Evolutionary conservation across 2,113 vertebrate species (phyloP).

Genomic region (Microcebus ravelobensis): DNA sequence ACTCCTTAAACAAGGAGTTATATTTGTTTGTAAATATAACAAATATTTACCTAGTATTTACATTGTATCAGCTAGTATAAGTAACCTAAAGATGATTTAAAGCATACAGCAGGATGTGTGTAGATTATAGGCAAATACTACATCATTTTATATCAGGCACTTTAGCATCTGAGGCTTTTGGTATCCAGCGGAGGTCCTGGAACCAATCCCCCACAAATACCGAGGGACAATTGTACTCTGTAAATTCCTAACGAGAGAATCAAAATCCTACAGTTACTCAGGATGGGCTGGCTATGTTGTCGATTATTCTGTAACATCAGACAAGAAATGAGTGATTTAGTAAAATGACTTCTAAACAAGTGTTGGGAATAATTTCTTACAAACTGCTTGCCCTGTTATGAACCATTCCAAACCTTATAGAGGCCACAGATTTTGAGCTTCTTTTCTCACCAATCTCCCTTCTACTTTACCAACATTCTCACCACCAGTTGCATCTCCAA

Average conservation of each 20-base stretch:
- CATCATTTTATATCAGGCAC: background rate
- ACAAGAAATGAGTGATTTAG: slow-evolving; percentile 20
- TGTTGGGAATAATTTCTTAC: background rate
- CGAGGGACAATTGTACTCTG: background rate
- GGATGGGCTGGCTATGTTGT: background rate
- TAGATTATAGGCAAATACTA: background rate
- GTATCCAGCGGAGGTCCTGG: background rate
- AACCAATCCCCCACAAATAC: background rate
- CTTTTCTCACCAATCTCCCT: background rate
- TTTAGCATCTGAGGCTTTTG: background rate
- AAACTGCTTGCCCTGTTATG: background rate
- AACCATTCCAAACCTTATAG: background rate
- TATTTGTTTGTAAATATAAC: no score
- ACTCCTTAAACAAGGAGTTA: background rate
- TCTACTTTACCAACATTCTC: background rate
- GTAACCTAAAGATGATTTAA: background rate
- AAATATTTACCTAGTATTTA: background rate
- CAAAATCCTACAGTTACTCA: background rate
- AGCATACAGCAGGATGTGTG: background rate
- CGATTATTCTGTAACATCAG: background rate
- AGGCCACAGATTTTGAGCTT: background rate
- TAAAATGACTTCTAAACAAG: slow-evolving; percentile 33
- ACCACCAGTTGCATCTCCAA: background rate
- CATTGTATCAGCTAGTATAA: background rate
- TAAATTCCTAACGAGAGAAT: background rate